phyloP scores from a whole-genome alignment of 2,888 invertebrate species.

The Vandiemenella viatica region DNA sequence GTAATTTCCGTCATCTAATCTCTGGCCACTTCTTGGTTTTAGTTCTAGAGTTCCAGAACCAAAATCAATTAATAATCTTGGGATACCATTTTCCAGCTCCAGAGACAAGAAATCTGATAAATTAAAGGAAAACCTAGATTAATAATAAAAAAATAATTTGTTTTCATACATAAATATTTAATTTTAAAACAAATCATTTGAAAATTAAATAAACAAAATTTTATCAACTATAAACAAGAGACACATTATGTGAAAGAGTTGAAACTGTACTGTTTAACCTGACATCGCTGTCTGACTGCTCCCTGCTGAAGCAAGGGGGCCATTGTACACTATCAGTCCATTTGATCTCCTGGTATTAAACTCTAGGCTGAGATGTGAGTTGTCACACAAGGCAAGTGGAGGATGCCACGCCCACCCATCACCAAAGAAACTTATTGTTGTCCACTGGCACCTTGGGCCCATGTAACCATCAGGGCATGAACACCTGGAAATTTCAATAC shows the following conservation, averaged over 20 bases:
- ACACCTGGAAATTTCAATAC: slow-evolving; percentile 35
- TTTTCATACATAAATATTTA: too few relatives aligned
- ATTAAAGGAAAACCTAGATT: too few relatives aligned
- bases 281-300: too few relatives aligned
- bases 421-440: slow-evolving; percentile 37
- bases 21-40: slow-evolving; percentile 22
- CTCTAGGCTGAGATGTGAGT: slow-evolving; percentile 38
- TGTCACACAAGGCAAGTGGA: slow-evolving; percentile 39
- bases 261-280: too few relatives aligned
- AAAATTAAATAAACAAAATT: too few relatives aligned
- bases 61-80: slow-evolving; percentile 33
- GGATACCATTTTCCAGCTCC: slow-evolving; percentile 35
- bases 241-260: too few relatives aligned
- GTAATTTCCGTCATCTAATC: slow-evolving; percentile 40
- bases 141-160: too few relatives aligned
- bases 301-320: slow-evolving; percentile 35
- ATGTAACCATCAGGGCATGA: slow-evolving; percentile 36
- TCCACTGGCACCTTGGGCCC: slow-evolving; percentile 45
- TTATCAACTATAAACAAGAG: too few relatives aligned
- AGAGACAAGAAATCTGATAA: slow-evolving; percentile 35
- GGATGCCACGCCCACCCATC: slow-evolving; percentile 44
- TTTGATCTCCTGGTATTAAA: slow-evolving; percentile 36
- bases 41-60: slow-evolving; percentile 32
- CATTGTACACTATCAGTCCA: slow-evolving; percentile 43
- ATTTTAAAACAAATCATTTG: too few relatives aligned